Evolutionary conservation across 2,113 vertebrate species (phyloP).

Genomic region (Tragelaphus strepsiceros): DNA sequence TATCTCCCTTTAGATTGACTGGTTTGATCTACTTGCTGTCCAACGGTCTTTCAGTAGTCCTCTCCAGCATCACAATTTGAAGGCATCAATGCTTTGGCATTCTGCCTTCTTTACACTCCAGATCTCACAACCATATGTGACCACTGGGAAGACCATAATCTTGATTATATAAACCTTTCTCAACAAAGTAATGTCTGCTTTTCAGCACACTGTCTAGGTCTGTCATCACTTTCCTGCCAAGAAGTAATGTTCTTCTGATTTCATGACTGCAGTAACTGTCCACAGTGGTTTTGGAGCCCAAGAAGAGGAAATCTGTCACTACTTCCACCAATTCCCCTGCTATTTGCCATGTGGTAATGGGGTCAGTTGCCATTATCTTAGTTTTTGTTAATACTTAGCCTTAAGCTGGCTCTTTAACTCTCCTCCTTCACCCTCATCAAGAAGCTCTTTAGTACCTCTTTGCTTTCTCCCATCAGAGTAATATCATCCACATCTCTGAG

Average conservation of each 20-base stretch:
- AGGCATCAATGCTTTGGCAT: not conserved
- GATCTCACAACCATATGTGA: not conserved
- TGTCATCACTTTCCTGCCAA: not conserved
- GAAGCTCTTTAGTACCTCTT: not conserved
- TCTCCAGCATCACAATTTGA: not conserved
- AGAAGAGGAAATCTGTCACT: not conserved
- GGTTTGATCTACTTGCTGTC: not conserved
- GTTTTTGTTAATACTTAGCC: not conserved
- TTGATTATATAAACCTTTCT: not conserved
- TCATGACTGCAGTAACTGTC: not conserved
- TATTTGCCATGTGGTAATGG: not conserved
- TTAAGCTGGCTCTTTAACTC: not conserved
- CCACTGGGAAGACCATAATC: not conserved
- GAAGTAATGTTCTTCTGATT: not conserved
- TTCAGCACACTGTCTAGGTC: not conserved
- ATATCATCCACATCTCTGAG: not conserved
- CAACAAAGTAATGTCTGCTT: not conserved
- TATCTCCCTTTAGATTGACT: not conserved
- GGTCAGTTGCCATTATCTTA: not conserved
- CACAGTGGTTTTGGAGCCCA: not conserved
- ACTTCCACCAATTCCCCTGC: not conserved
- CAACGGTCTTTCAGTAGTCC: not conserved
- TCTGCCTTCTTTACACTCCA: not conserved
- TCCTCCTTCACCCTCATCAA: not conserved
- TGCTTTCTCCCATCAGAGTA: not conserved